These are phyloP conservation scores for Anolis carolinensis DNA, from an alignment of 2,113 vertebrate genomes.

Conservation along the genomic window DNA sequence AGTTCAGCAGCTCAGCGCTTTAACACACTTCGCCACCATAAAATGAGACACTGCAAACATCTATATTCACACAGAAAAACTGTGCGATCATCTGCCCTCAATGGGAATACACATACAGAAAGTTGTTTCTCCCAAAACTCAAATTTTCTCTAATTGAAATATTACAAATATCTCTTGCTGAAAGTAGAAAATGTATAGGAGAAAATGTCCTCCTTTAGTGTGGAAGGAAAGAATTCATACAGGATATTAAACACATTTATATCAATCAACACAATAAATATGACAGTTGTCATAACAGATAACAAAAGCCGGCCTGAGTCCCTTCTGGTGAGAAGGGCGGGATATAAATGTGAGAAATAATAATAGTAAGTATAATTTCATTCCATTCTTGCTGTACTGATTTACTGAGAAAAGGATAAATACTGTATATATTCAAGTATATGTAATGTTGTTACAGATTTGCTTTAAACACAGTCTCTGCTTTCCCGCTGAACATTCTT, in stretches of 20 bases:
- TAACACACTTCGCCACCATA: no score
- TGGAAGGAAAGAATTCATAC: background rate
- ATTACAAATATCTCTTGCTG: background rate
- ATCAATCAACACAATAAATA: background rate
- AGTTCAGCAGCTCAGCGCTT: no score
- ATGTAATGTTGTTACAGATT: background rate
- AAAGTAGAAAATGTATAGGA: background rate
- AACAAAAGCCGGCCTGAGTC: no score
- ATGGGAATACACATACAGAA: background rate
- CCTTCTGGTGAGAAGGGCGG: no score
- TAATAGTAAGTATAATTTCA: background rate
- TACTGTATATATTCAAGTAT: background rate
- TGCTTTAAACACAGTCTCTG: background rate
- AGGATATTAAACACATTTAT: background rate
- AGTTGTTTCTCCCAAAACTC: background rate
- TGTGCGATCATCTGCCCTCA: no score
- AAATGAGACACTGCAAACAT: background rate
- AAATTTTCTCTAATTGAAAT: background rate
- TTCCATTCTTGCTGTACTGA: background rate
- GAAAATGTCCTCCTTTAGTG: background rate
- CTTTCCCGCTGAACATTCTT: background rate
- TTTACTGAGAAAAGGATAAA: background rate
- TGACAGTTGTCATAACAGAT: background rate
- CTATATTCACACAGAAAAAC: background rate
- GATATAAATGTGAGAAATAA: no score